Conservation (phyloP, 2,113 vertebrate species). For the Myotis yumanensis region DNA sequence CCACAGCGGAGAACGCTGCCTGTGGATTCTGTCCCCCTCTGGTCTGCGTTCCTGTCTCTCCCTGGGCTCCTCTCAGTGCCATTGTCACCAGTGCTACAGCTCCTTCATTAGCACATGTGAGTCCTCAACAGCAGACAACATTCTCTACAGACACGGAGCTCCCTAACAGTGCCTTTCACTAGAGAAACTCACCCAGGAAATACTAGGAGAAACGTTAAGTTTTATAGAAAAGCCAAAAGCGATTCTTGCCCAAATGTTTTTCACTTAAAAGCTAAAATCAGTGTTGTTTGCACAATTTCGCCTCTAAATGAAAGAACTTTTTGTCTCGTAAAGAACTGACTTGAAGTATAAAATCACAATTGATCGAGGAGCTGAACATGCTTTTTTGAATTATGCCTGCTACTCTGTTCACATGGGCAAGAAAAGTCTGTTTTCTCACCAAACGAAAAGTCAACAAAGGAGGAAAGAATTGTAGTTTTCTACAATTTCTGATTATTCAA, state of each 20-base stretch:
- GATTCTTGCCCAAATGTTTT: slow-evolving; percentile 29
- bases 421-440: neutral
- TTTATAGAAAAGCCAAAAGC: slow-evolving; percentile 44
- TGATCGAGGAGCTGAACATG: neutral
- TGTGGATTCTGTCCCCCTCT: slow-evolving; percentile 7
- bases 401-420: neutral
- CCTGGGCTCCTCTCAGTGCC: slow-evolving; percentile 30
- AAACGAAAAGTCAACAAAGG: slow-evolving; percentile 34
- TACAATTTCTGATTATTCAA: neutral
- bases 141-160: slow-evolving; percentile 57
- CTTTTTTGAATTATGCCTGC: neutral
- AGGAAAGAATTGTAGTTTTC: neutral
- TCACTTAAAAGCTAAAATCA: slow-evolving; percentile 20
- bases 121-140: slow-evolving; percentile 68
- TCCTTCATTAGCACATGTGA: slow-evolving; percentile 71
- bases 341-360: neutral
- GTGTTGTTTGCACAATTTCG: neutral
- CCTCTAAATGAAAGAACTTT: neutral
- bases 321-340: too few relatives aligned
- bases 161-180: slow-evolving; percentile 54
- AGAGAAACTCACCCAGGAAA: slow-evolving; percentile 34
- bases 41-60: slow-evolving; percentile 25
- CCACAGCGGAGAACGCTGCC: neutral
- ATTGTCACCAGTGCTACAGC: slow-evolving; percentile 53
- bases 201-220: slow-evolving; percentile 39